Evolutionary conservation across 35 echinoderm and acorn worm species (phyloP), one percentile per base, ranked within the genome.

Genomic region (Holothuria glaberrima): DNA sequence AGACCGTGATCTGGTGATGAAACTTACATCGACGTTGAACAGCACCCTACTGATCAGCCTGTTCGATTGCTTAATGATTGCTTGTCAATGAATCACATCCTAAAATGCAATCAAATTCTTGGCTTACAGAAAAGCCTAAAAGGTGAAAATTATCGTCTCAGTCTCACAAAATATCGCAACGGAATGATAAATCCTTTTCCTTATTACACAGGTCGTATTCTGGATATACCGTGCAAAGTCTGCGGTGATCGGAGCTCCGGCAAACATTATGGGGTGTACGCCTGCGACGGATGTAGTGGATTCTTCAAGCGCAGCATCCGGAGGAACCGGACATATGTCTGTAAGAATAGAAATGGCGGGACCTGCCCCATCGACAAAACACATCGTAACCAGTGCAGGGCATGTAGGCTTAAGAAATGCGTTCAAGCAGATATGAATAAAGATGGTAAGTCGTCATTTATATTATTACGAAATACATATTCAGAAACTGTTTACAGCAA

Each of bases 221-320:
- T 99, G 0, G 93, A 95, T 70, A 99, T 99, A 21, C 93, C 97
- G 32, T 99, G 97, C 90, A 99, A 99, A 72, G 97, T 99, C 4
- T 99, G 97, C 59, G 97, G 97, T 4, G 97, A 99, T 65, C 82
- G 93, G 20, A 99, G 97, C 58, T 99, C 93, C 12, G 97, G 97
- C 33, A 99, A 99, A 59, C 97, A 99, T 68, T 99, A 99, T 71
- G 97, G 97, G n/a, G 97, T 99, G 2, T 99, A 99, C 75, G 93
- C 93, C 7, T 99, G 97, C 57, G 97, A 99, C 52, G 97, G 97
- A 28, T 99, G 97, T 72, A 99, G 97, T 24, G 93, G 97, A 12
- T 99, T 99, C 86, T 99, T 99, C 69, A 99, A 99, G 60, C 82
- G 97, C 17, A 99, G 97, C 58, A 99, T 99, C 59, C 48, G 94